phyloP scores from a whole-genome alignment of 2,888 invertebrate genomes.

The Harpalus rufipes region DNA sequence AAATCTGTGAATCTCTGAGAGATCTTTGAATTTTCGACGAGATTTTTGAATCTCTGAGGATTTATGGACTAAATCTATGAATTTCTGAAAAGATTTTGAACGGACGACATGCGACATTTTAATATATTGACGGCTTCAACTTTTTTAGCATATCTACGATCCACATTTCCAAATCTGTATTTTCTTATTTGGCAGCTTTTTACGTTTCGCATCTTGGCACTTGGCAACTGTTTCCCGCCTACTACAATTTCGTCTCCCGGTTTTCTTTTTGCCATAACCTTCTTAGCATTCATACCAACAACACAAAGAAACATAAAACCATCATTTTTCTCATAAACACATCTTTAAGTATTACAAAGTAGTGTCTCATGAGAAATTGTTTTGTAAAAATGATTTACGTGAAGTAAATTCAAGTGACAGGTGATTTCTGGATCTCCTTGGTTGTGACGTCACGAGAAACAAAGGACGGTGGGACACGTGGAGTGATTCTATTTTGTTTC shows the following conservation, averaged over 20 bases:
- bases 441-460: constrained; percentile 29
- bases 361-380: not conserved
- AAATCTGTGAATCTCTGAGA: too few species aligned
- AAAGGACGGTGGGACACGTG: constrained; percentile 35
- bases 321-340: not conserved
- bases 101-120: too few species aligned
- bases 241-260: constrained; percentile 21
- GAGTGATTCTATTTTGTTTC: constrained; percentile 46
- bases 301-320: constrained; percentile 7
- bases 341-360: not conserved
- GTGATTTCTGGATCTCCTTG: constrained; percentile 59
- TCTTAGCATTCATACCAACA: constrained; percentile 20
- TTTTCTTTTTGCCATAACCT: constrained; percentile 40
- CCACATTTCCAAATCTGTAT: not conserved
- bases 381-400: not conserved
- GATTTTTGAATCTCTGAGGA: too few species aligned
- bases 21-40: too few species aligned
- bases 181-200: constrained; percentile 11
- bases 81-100: too few species aligned
- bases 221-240: constrained; percentile 43
- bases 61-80: too few species aligned
- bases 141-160: too few species aligned
- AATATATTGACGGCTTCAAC: too few species aligned
- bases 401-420: constrained; percentile 24
- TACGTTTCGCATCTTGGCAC: constrained; percentile 25